Base-by-base conservation (phyloP, 1,140 invertebrate genomes). In the Aphidius gifuensis region DNA sequence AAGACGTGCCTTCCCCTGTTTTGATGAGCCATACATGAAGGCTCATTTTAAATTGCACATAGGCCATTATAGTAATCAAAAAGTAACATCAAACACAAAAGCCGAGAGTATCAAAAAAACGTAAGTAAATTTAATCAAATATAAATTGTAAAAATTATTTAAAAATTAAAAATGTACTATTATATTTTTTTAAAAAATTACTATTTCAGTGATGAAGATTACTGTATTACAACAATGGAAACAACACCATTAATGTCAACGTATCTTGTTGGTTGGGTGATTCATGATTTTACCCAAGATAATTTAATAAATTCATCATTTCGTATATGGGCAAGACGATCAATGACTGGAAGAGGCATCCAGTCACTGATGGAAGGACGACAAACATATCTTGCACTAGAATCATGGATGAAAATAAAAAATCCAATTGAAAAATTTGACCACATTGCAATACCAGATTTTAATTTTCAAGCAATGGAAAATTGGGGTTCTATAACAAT, bases 21-120 rank as follows among this genome's bases (percentile, higher is more conserved):
- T 92, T 70, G 94, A 97, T 76, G 94, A 97, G 70, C 94, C 95
- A 0, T 80, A 83, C 11, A 86, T 91, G 65, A 94, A 93, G 71
- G 86, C 90, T 0, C 84, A 80, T 2, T 97, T 93, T 70, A 83
- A 76, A 38, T 70, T 94, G 3, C 84, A 84, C 1, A 74, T 95
- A 3, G 85, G 85, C 0, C 84, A 81, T 40, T 84, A 84, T 2
- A 64, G 48, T 1, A 72, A 80, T 5, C 85, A 87, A 61, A 78
- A 68, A 2, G 83, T 83, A 0, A 81, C 87, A 5, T 85, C 83
- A 1, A 90, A 90, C 68, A 89, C 88, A 82, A 82, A 80, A 44
- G 71, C 47, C 6, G 71, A 73, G 70, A 74, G 71, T 50, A 76
- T 80, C 5, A 74, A 76, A 61, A 69, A 74, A 51, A 81, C 84